Evolutionary conservation across 2,113 vertebrate species (phyloP), one percentile per base, ranked within the genome.

Genomic region (Chlamydotis undulata): DNA sequence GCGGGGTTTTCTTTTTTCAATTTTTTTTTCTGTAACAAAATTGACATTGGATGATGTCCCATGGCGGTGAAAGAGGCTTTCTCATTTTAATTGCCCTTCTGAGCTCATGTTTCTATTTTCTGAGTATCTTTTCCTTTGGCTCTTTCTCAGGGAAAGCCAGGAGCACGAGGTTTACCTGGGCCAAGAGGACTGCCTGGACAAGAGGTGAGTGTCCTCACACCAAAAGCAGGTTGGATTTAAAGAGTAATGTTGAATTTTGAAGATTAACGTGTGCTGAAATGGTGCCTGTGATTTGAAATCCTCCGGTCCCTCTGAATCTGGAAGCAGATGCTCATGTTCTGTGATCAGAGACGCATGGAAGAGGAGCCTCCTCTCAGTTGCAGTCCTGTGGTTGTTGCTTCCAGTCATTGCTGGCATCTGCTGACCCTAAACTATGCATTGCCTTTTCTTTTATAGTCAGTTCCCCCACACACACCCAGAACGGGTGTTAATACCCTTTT

Each of bases 141-240:
- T 94, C 39, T 69, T 90, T 93, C 89, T 74, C 96, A 99, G 99
- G 99, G 99, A 95, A 99, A 99, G 89, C 98, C 96, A 52, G 99
- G 99, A 95, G 98, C 97, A 77, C 98, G 99, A 98, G 99, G 99
- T 90, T 98, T 99, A 97, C 99, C 99, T 24, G 99, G 99, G 82
- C 99, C 99, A 9, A 98, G 98, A 95, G 99, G 99, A 75, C 97
- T 98, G 43, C 97, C 98, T 90, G 99, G 99, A 83, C 98, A 98
- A 55, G 98, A 99, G 98, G 99, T 99, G 96, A 98, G 98, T 87
- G 83, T 73, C 79, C 33, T 28, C 13, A 33, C 31, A 59, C 70
- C 29, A n/a, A 22, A 81, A 52, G 61, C 33, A 49, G 31, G 14
- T 56, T 56, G 59, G 29, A 31, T 60, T 84, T 60, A 19, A 29